Evolutionary conservation across 1,140 invertebrate species (phyloP).

Genomic region (Neodiprion lecontei): DNA sequence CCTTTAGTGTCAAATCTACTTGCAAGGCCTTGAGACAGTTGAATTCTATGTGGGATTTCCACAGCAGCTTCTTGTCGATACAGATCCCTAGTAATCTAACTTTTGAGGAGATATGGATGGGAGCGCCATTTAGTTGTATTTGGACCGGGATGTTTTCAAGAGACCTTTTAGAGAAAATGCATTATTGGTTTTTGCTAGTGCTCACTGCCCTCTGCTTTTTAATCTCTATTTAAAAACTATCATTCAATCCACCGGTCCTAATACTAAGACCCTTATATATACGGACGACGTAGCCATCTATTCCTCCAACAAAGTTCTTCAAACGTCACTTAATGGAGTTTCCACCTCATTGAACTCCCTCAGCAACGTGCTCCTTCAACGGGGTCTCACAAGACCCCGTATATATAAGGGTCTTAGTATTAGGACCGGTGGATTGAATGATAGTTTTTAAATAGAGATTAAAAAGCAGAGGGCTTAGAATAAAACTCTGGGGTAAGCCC

Average conservation of each 20-base stretch:
- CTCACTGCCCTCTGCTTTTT: not conserved
- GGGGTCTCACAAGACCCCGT: not conserved
- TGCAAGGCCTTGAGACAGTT: constrained; percentile 17
- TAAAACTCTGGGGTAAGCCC: constrained; percentile 24
- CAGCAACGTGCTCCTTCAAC: constrained; percentile 10
- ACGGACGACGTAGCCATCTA: too few species aligned
- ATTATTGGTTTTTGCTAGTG: not conserved
- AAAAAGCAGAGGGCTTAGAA: constrained; percentile 23
- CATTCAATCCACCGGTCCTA: too few species aligned
- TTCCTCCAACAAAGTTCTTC: not conserved
- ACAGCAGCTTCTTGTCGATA: not conserved
- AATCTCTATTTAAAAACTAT: too few species aligned
- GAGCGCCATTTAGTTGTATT: not conserved
- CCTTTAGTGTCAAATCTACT: constrained; percentile 21
- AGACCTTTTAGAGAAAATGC: not conserved
- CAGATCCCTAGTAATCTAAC: constrained; percentile 9
- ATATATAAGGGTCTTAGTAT: constrained; percentile 15
- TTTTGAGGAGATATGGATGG: not conserved
- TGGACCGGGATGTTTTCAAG: not conserved
- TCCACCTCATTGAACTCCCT: not conserved
- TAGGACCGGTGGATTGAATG: not conserved
- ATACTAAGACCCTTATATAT: too few species aligned
- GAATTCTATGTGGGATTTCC: constrained; percentile 20
- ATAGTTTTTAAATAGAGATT: constrained; percentile 21
- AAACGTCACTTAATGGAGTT: not conserved